Percentiles rank a stretch among this genome's conserved stretches.
Evolutionary conservation across 2,797 vertebrate species (phyloP).

Genomic region (Morus bassanus): DNA sequence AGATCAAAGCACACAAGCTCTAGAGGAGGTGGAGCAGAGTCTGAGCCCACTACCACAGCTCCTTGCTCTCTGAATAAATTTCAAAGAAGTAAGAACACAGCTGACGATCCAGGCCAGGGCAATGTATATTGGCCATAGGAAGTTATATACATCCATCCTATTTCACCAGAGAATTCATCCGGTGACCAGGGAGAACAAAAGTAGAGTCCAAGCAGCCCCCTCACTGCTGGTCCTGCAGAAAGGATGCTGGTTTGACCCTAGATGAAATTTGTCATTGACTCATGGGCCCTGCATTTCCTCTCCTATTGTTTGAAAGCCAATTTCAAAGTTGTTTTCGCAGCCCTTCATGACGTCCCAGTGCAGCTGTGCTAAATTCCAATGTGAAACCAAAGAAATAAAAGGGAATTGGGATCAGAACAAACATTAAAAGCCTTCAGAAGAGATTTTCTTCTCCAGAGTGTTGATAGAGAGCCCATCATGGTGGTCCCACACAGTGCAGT

Average conservation of each 20-base stretch:
- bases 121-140: neutral
- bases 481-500: neutral
- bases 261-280: constrained; percentile 32
- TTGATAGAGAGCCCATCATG: neutral
- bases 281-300: constrained; percentile 38
- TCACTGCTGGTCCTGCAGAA: neutral
- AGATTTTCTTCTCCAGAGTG: neutral
- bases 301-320: constrained; percentile 42
- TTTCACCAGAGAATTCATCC: neutral
- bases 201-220: neutral
- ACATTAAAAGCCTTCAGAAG: neutral
- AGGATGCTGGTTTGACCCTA: constrained; percentile 29
- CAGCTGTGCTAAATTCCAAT: constrained; percentile 54
- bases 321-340: constrained; percentile 28
- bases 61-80: neutral
- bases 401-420: neutral
- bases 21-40: neutral
- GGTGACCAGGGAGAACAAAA: neutral
- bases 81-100: neutral
- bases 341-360: neutral
- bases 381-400: neutral
- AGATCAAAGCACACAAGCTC: neutral
- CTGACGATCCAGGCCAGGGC: neutral
- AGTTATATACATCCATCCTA: neutral
- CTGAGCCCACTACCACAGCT: neutral